Base-by-base conservation (phyloP, 2,888 invertebrate species). In the Timema podura region DNA sequence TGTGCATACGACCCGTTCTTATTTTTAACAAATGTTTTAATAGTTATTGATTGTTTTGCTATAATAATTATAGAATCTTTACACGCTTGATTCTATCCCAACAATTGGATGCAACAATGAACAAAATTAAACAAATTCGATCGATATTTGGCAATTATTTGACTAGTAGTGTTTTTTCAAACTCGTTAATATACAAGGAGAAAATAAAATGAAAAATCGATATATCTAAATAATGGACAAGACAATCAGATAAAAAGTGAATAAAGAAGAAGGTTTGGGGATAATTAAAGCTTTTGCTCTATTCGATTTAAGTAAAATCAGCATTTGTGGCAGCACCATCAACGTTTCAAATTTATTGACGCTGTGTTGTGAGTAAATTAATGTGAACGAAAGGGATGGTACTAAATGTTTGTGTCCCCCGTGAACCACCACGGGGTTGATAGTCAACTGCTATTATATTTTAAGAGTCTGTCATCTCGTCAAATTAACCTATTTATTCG, bases 371-470 rank as follows among this genome's bases (percentile, higher is more conserved):
- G 47, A 45, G 57, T 30, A 30, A 30, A 30, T 30, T 68, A 49
- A 61, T 44, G 65, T 15, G 65, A 69, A 54, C 64, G 54, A 65
- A 65, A 64, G 45, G 15, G 65, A 64, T 45, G 61, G 45, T 46
- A 30, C 45, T 51, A 49, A 46, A 48, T 46, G 49, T 49, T 48
- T 61, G 15, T 67, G 61, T 59, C 15, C 59, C 16, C 46, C 64
- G 16, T 68, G 48, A 68, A 49, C 30, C 30, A 30, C 30, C 30
- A 30, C 30, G 3, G 30, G 30, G 46, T 67, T 73, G 71, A 71
- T 73, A 68, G 70, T 73, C 71, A 66, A 71, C 68, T 73, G 71
- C 73, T 71, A 69, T 71, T 51, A 68, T 57, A 66, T 64, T 30
- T 30, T 30, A 30, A 30, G 30, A 30, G 30, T 30, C 30, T 30